Evolutionary conservation across 2,888 invertebrate species (phyloP).

Genomic region (Rambutsinella grinnellia): DNA sequence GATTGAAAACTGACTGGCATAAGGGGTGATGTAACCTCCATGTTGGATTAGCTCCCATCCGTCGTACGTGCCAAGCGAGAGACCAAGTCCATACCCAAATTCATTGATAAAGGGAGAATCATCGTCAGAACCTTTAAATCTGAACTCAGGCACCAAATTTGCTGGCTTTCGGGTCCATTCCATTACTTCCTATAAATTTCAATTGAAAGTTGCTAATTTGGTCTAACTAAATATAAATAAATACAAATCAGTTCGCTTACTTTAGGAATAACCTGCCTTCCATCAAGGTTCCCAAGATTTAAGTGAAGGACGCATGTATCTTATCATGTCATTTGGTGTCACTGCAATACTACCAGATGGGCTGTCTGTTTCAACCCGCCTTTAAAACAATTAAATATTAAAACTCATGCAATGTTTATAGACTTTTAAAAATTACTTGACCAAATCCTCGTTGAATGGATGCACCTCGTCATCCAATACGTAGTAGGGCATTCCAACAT

Average conservation of each 20-base stretch:
- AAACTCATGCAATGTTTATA: not conserved
- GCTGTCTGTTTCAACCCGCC: no score
- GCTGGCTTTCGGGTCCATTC: not conserved
- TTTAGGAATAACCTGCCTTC: constrained; percentile 30
- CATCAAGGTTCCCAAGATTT: constrained; percentile 27
- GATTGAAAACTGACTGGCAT: not conserved
- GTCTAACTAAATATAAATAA: no score
- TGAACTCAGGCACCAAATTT: not conserved
- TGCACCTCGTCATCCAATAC: not conserved
- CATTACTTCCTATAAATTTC: no score
- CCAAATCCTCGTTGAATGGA: constrained; percentile 5
- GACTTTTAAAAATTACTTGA: constrained; percentile 21
- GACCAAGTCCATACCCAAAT: not conserved
- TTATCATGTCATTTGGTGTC: no score
- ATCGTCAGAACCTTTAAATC: no score
- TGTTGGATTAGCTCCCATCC: constrained; percentile 9
- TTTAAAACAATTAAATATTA: no score
- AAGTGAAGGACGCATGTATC: constrained; percentile 37
- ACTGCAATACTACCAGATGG: no score
- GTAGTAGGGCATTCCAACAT: constrained; percentile 19
- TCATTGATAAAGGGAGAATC: not conserved
- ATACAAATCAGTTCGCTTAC: no score
- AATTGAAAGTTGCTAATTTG: no score
- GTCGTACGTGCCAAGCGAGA: not conserved
- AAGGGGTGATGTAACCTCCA: constrained; percentile 31